Base-by-base conservation (phyloP, 2,888 invertebrate species). In the Cabera pusaria region DNA sequence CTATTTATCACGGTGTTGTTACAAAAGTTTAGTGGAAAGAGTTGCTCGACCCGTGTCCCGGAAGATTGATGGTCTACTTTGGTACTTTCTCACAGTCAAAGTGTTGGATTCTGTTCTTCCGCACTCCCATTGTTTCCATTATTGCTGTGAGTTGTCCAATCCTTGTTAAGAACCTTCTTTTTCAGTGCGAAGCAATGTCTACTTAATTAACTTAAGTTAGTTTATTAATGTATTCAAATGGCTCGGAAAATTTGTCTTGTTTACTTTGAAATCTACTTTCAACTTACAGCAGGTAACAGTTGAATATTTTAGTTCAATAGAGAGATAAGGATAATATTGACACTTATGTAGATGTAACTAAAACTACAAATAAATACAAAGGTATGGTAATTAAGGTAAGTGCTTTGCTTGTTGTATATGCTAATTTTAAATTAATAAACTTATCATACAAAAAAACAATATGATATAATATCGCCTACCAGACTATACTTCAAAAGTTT, bases 11-110 rank as follows among this genome's bases (percentile, higher is more conserved):
- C 72, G 55, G 57, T 65, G 63, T 66, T 70, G 76, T 75, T 76
- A 72, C 72, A 74, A 80, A 81, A 80, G 70, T 82, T 81, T 70
- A 64, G 69, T 63, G 60, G 67, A 75, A 79, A 80, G 80, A 78
- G 80, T 81, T 77, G 75, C 77, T n/a, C 75, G 76, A 75, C 76
- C 78, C 79, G 77, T 72, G 79, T 79, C 78, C 66, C 71, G 66
- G 53, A 74, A 83, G 82, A 84, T 85, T 81, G 81, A 84, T 83
- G 75, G 69, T 65, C 65, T 34, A 34, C 28, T 37, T 34, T 6
- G 34, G 9, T 34, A 26, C 29, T 26, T 23, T 20, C 61, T 61
- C 69, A 60, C 62, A 64, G 69, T 68, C 72, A 72, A 64, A 64
- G 63, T 65, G 67, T 61, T 66, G 52, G 55, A 48, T 46, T 35